These are phyloP conservation scores for Strigamia maritima DNA, from an alignment of 2,888 invertebrate genomes.

Conservation along the genomic window DNA sequence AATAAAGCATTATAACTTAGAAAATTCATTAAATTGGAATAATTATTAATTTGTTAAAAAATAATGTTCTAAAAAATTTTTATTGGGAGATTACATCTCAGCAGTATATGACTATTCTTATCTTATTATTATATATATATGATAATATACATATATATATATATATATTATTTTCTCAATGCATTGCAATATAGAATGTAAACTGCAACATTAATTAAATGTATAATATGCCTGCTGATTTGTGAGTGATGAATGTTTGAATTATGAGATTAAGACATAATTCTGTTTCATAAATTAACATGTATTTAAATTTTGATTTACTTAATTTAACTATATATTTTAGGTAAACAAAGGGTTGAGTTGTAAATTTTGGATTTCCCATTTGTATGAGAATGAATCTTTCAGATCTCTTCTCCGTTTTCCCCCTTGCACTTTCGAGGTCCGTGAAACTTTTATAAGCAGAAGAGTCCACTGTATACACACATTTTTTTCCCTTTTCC, in stretches of 20 bases:
- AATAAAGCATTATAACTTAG: too few species aligned
- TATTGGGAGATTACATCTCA: too few species aligned
- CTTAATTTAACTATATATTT: too few species aligned
- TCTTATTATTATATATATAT: too few species aligned
- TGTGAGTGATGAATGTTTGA: not conserved
- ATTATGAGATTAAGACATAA: not conserved
- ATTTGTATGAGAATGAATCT: not conserved
- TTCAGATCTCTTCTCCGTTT: not conserved
- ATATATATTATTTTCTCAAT: too few species aligned
- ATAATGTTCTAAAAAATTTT: too few species aligned
- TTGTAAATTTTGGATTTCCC: not conserved
- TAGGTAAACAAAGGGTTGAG: not conserved
- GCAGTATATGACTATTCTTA: too few species aligned
- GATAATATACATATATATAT: too few species aligned
- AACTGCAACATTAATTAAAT: too few species aligned
- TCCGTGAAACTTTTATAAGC: conserved; percentile 4
- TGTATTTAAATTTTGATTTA: not conserved
- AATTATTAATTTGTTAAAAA: too few species aligned
- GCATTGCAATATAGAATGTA: too few species aligned
- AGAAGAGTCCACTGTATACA: not conserved
- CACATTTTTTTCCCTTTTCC: not conserved
- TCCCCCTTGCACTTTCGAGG: not conserved
- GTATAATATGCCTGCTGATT: not conserved
- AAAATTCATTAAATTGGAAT: too few species aligned
- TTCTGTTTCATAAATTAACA: not conserved